A percentile compares a stretch with the other conserved stretches of the same genome.
Evolutionary conservation across 2,797 vertebrate genomes (phyloP).

Genomic region (Acipenser transmontanus): DNA sequence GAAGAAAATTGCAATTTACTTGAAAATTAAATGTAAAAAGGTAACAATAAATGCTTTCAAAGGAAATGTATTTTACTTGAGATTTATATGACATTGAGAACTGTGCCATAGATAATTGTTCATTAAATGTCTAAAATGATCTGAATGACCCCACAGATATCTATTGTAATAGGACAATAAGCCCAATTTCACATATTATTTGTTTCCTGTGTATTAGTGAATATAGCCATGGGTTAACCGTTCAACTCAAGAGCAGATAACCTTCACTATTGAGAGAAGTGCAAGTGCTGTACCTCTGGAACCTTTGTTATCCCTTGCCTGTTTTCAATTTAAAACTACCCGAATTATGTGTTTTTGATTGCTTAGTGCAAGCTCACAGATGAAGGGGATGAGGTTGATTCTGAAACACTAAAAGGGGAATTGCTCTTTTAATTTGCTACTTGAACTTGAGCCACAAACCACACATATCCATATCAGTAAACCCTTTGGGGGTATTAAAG

Average conservation of each 20-base stretch:
- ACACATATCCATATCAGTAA: too few species aligned
- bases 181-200: conserved; percentile 34
- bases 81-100: too few species aligned
- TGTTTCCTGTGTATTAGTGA: conserved; percentile 25
- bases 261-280: conserved; percentile 40
- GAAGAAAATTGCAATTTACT: too few species aligned
- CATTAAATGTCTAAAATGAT: too few species aligned
- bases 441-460: background rate
- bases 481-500: background rate
- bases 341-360: conserved; percentile 23
- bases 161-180: conserved; percentile 44
- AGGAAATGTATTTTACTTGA: too few species aligned
- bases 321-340: conserved; percentile 21
- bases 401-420: background rate
- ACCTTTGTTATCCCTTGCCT: too few species aligned
- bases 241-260: conserved; percentile 32
- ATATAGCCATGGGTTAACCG: conserved; percentile 23
- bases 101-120: too few species aligned
- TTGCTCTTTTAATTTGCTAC: conserved; percentile 5
- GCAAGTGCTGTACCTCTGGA: too few species aligned
- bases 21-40: too few species aligned
- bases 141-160: too few species aligned
- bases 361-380: background rate
- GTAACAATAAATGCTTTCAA: too few species aligned
- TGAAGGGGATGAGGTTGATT: background rate